phyloP scores from a whole-genome alignment of 2,797 vertebrate species.

The Coregonus sp. region DNA sequence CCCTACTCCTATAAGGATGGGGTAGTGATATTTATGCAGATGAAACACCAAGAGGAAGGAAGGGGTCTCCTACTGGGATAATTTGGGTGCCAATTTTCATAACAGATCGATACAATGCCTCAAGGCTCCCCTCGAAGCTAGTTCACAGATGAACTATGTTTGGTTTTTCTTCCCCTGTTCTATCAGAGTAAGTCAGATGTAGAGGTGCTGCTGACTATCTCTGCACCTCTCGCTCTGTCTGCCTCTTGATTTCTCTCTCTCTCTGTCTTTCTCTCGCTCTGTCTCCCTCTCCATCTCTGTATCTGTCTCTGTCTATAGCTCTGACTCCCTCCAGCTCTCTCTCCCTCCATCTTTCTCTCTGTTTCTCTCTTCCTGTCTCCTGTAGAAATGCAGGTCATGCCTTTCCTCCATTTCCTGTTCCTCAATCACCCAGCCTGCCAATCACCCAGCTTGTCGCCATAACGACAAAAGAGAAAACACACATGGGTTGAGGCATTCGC shows the following conservation, averaged over 20 bases:
- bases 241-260: neutral
- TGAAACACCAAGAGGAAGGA: neutral
- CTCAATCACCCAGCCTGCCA: conserved; percentile 33
- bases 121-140: neutral
- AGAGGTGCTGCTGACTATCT: neutral
- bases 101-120: neutral
- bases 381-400: conserved; percentile 51
- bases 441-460: conserved; percentile 23
- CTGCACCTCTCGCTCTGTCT: neutral
- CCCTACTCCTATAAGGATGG: conserved; percentile 15
- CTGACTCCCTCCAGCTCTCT: neutral
- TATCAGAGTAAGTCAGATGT: neutral
- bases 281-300: neutral
- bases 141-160: neutral
- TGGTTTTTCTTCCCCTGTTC: no score
- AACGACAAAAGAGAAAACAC: conserved; percentile 52
- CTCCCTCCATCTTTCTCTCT: neutral
- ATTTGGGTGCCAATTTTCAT: neutral
- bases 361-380: conserved; percentile 37
- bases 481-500: conserved; percentile 41
- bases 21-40: neutral
- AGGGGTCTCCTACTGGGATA: neutral
- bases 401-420: conserved; percentile 38
- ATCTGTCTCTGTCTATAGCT: neutral
- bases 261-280: neutral